Evolutionary conservation across 2,797 vertebrate species (phyloP).

Genomic region (Platalea minor): DNA sequence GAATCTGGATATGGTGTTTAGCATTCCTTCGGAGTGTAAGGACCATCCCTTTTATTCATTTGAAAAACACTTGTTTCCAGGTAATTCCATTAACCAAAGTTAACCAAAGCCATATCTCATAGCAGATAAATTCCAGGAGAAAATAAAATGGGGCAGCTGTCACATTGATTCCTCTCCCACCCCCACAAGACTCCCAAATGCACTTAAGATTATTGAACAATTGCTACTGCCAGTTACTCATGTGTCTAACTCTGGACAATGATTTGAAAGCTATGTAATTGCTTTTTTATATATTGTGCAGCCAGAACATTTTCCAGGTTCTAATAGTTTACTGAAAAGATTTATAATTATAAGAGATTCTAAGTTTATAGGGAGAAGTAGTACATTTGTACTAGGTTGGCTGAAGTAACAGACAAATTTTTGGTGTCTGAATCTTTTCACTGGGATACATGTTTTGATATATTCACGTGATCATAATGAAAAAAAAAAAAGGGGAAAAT

Average conservation of each 20-base stretch:
- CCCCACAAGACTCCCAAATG: neutral
- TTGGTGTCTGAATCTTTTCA: neutral
- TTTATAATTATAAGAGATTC: neutral
- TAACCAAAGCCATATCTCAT: neutral
- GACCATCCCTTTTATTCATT: neutral
- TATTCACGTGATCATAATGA: neutral
- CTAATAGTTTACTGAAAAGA: neutral
- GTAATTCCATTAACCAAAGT: neutral
- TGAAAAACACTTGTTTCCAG: neutral
- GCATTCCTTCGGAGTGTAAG: neutral
- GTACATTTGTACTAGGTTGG: neutral
- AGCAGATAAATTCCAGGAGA: neutral
- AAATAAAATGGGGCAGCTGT: neutral
- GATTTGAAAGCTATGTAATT: constrained; percentile 30
- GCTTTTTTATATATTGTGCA: constrained; percentile 36
- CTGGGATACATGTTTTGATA: neutral
- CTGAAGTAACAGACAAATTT: neutral
- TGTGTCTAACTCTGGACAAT: neutral
- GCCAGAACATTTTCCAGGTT: neutral
- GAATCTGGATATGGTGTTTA: neutral
- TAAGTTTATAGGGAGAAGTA: neutral
- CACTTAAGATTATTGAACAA: constrained; percentile 12
- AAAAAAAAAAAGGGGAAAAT: neutral
- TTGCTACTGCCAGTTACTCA: neutral
- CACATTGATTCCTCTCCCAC: neutral